Base-by-base conservation (phyloP, 2,113 vertebrate genomes). In the Xenopus tropicalis region DNA sequence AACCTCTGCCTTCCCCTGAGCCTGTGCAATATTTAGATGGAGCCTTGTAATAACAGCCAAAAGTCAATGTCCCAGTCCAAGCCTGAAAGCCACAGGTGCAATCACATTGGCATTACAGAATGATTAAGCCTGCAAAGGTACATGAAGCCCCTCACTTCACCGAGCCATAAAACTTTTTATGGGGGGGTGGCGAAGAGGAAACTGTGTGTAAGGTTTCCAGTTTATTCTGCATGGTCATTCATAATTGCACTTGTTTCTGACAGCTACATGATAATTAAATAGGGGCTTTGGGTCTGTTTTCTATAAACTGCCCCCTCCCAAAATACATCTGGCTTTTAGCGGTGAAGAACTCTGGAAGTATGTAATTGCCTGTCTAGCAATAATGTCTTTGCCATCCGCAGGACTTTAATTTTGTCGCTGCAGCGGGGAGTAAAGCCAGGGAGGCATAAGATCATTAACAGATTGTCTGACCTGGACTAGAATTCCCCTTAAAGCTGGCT, bases 21-120 rank as follows among this genome's bases (percentile, higher is more conserved):
- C 78, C 73, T 0, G 77, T 56, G 78, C 75, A 71, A 73, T 11
- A 0, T 61, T 57, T 51, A 79, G 73, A 63, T 21, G 46, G 77
- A 79, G 75, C 61, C 76, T 62, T 78, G 84, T 16, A 81, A 74
- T 67, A 80, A 85, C 70, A 43, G 0, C 20, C 78, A 16, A 17
- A 5, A 29, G 78, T 57, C 57, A 16, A 0, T 3, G 25, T 74
- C 72, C 0, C 67, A 67, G 80, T 24, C 70, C 3, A 80, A 84
- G 86, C 78, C 74, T 63, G 70, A 77, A 78, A 78, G 85, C 84
- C 86, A 84, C 90, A 91, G 89, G 88, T 91, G 90, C 87, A 83
- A 84, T 82, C 78, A 79, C 82, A 83, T 22, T 77, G 79, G 86
- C 84, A 87, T 86, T 87, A 86, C 78, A 77, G 78, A 79, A 74